phyloP scores from a whole-genome alignment of 2,888 invertebrate genomes.

The Cactoblastis cactorum region DNA sequence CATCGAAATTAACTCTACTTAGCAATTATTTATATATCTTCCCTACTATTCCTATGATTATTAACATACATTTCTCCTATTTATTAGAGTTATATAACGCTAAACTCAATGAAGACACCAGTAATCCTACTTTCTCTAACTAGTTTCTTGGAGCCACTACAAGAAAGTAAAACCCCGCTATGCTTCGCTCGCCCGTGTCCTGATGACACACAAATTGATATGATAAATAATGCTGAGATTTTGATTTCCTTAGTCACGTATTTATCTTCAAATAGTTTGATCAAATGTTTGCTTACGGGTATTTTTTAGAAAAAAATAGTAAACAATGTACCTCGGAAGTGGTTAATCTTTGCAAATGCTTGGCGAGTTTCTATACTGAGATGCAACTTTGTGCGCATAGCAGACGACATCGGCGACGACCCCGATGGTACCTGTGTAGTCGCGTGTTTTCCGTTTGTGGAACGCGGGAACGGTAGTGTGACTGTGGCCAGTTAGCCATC shows the following conservation, averaged over 20 bases:
- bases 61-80: conserved; percentile 20
- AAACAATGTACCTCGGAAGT: not conserved
- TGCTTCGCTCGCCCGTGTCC: conserved; percentile 72
- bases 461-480: conserved; percentile 70
- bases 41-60: conserved; percentile 20
- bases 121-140: conserved; percentile 77
- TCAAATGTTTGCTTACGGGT: not conserved
- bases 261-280: conserved; percentile 10
- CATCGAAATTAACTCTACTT: not conserved
- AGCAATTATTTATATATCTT: not conserved
- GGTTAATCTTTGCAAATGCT: conserved; percentile 7
- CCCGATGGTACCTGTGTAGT: conserved; percentile 43
- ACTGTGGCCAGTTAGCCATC: conserved; percentile 49
- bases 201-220: conserved; percentile 73
- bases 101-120: conserved; percentile 57
- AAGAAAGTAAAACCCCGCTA: conserved; percentile 79
- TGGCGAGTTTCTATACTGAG: conserved; percentile 18
- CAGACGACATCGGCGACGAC: conserved; percentile 34
- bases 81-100: conserved; percentile 57
- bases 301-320: not conserved
- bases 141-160: conserved; percentile 73
- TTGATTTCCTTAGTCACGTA: conserved; percentile 32
- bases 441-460: conserved; percentile 56
- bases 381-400: conserved; percentile 27
- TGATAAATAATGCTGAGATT: conserved; percentile 65